Evolutionary conservation across 2,113 vertebrate genomes (phyloP).

Genomic region (Halichoerus grypus): DNA sequence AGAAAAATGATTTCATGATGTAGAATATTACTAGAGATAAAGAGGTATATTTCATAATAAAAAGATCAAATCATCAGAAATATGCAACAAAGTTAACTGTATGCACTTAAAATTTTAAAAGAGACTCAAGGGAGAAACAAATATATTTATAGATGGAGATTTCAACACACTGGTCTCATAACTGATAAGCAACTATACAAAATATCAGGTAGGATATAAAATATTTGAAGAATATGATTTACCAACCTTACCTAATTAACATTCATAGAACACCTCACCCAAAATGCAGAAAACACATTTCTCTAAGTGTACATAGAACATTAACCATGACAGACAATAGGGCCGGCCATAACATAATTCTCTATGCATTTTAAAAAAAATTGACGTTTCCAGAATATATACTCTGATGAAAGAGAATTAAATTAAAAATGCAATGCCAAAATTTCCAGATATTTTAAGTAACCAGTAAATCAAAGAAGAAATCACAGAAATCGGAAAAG

Average conservation of each 20-base stretch:
- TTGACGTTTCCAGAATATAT: background rate
- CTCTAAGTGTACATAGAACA: background rate
- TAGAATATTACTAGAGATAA: background rate
- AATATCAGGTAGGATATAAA: background rate
- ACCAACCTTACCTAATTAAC: background rate
- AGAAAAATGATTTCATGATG: background rate
- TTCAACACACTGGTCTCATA: background rate
- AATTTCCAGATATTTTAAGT: constrained; percentile 6
- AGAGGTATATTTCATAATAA: background rate
- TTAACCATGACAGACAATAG: background rate
- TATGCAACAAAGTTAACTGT: background rate
- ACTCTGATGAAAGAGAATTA: background rate
- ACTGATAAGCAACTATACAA: background rate
- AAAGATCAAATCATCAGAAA: background rate
- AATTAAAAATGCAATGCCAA: background rate
- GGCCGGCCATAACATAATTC: background rate
- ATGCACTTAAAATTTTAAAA: background rate
- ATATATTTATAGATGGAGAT: background rate
- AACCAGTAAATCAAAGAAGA: background rate
- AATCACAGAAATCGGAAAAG: background rate
- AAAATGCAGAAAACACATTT: background rate
- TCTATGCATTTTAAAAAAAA: background rate
- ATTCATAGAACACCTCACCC: background rate
- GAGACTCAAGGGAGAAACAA: background rate
- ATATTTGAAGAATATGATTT: background rate